Conservation (phyloP, 2,888 invertebrate genomes). For the Adela reaumurella region DNA sequence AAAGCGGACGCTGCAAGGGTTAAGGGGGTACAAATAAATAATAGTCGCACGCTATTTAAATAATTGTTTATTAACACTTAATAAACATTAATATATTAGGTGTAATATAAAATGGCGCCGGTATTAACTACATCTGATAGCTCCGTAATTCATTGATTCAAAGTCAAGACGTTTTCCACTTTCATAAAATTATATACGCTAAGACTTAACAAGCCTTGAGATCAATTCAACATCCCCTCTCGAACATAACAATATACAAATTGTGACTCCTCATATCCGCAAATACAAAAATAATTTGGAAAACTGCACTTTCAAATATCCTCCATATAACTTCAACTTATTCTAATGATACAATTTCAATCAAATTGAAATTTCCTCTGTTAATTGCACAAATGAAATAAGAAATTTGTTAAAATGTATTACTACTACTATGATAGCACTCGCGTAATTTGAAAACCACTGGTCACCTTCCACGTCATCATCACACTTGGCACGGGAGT, state of each 20-base stretch:
- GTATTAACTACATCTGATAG: background rate
- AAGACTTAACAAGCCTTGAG: background rate
- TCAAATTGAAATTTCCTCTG: no score
- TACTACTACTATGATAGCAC: background rate
- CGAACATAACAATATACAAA: background rate
- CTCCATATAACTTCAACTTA: background rate
- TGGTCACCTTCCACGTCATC: background rate
- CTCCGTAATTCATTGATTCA: background rate
- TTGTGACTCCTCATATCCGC: background rate
- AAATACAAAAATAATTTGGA: background rate
- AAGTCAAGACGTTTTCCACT: background rate
- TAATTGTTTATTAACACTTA: background rate
- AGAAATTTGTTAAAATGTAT: background rate
- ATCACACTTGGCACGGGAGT: no score
- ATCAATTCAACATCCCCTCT: background rate
- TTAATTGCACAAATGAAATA: background rate
- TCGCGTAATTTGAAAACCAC: background rate
- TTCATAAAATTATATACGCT: background rate
- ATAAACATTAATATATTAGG: background rate
- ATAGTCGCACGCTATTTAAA: background rate
- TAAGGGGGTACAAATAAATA: no score
- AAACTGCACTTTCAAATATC: background rate
- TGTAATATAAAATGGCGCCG: background rate
- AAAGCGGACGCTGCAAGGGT: no score
- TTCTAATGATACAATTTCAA: background rate